Evolutionary conservation across 2,888 invertebrate genomes (phyloP).

Genomic region (Aphodius granarius): DNA sequence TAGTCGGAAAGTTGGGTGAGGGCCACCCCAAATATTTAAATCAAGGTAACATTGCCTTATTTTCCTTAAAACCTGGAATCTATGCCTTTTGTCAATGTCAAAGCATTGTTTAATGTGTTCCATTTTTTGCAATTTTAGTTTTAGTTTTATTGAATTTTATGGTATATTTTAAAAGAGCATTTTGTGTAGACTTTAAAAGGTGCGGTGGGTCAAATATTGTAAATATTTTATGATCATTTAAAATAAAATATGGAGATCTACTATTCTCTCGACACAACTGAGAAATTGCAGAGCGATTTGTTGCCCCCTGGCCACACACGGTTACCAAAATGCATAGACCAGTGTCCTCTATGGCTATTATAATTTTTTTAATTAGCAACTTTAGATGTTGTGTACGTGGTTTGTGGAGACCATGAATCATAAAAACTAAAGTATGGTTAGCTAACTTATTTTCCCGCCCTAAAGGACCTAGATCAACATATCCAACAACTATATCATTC

Average conservation of each 20-base stretch:
- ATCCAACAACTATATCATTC: conserved; percentile 23
- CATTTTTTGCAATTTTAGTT: too few species aligned
- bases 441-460: conserved; percentile 26
- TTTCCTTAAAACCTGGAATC: too few species aligned
- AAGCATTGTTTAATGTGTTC: too few species aligned
- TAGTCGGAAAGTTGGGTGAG: too few species aligned
- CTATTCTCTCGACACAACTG: not conserved
- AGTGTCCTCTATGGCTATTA: conserved; percentile 26
- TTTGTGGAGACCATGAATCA: conserved; percentile 32
- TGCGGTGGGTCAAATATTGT: too few species aligned
- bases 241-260: not conserved
- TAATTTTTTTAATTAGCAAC: conserved; percentile 15
- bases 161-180: too few species aligned
- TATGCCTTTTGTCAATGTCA: too few species aligned
- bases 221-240: not conserved
- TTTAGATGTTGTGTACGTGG: conserved; percentile 13
- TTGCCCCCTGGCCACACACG: conserved; percentile 34
- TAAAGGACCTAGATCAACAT: conserved; percentile 29
- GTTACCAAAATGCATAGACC: conserved; percentile 30
- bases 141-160: too few species aligned
- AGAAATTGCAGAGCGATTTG: conserved; percentile 22
- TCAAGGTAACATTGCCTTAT: too few species aligned
- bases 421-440: conserved; percentile 35
- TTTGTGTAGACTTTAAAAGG: too few species aligned
- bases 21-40: too few species aligned